Evolutionary conservation across 2,113 vertebrate genomes (phyloP).

Genomic region (Pomatorhinus ruficollis): DNA sequence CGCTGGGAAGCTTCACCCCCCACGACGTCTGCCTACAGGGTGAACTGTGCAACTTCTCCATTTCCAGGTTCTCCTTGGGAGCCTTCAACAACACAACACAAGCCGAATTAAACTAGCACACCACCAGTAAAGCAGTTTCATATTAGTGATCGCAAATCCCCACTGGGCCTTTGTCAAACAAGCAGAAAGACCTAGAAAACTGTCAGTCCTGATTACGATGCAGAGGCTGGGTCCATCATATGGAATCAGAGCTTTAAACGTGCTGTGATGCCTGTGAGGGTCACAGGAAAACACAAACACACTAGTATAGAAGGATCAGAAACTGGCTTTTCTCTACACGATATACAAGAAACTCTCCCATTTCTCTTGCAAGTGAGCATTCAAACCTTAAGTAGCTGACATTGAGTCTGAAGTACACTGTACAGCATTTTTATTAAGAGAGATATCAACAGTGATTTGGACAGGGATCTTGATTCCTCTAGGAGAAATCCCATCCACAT

Average conservation of each 20-base stretch:
- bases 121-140: not conserved
- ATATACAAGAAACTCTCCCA: not conserved
- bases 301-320: not conserved
- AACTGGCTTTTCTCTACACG: not conserved
- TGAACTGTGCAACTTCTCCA: not conserved
- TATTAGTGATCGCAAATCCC: not conserved
- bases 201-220: not conserved
- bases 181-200: not conserved
- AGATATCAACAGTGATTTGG: not conserved
- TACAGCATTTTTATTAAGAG: not conserved
- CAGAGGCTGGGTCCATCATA: not conserved
- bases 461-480: not conserved
- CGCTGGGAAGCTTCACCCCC: not conserved
- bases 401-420: not conserved
- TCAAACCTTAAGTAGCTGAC: not conserved
- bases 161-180: not conserved
- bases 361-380: not conserved
- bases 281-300: not conserved
- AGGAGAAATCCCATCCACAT: not conserved
- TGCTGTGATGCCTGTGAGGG: not conserved
- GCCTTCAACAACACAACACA: not conserved
- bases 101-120: not conserved
- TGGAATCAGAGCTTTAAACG: not conserved
- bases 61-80: not conserved
- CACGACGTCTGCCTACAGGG: not conserved